Evolutionary conservation across 1,140 invertebrate species (phyloP), one percentile per base, ranked within the genome.

Genomic region (Lordiphosa stackelbergi): DNA sequence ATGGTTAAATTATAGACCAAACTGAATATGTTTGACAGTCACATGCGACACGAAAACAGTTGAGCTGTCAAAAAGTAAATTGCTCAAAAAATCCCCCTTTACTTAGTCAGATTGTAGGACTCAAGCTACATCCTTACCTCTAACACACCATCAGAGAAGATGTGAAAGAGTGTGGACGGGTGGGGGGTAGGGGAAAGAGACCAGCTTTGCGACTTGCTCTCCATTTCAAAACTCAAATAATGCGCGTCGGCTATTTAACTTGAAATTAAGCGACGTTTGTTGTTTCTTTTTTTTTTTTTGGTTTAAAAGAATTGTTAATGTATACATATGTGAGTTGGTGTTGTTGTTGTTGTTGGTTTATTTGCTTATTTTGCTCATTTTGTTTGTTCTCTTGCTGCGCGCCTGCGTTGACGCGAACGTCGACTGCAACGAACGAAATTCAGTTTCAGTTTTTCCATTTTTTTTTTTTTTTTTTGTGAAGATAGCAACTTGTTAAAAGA

Each of bases 151-250:
- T 31, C 6, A 31, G 28, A 31, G 28, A 1, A 31, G 28, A 31
- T 31, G 28, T 7, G 7, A 31, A 8, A 31, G 7, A 8, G 5
- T 24, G 1, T 1, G 22, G 5, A 1, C 7, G 6, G 24, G 24
- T 2, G 24, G 5, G 5, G 24, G 24, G 24, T 0, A 5, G 5
- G 6, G 1, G 6, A 0, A 28, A 8, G 6, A 31, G 28, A 31
- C 28, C 28, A 31, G 28, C 28, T 31, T 8, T 68, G 43, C 66
- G 66, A 71, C 75, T 79, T 79, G 77, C 71, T 81, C 75, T 81
- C 71, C 75, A 81, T 81, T 81, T 81, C 71, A 81, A 83, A 81
- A 75, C 58, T 81, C 75, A 81, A 75, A 83, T 81, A 81, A 75
- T 83, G 77, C 75, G 68, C 58, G 75, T 83, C 71, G 75, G 77